Evolutionary conservation across 2,888 invertebrate genomes (phyloP).

Genomic region (Falcaria lacertinaria): DNA sequence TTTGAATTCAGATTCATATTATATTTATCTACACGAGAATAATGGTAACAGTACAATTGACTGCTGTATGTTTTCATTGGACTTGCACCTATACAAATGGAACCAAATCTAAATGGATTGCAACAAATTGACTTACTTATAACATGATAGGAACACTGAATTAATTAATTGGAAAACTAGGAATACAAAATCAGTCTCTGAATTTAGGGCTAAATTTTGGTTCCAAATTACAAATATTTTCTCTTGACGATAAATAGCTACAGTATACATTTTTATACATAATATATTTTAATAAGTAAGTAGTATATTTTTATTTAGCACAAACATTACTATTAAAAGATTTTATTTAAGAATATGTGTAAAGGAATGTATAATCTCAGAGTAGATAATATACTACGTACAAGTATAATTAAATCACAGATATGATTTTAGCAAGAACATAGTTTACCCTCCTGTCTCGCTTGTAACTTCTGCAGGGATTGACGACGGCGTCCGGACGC

Average conservation of each 20-base stretch:
- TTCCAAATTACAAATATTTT: not conserved
- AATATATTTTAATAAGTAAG: conserved; percentile 10
- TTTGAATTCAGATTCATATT: no score
- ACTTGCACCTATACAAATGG: no score
- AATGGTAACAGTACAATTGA: no score
- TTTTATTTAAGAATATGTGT: conserved; percentile 10
- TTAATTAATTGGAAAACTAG: not conserved
- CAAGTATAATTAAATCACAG: conserved; percentile 44
- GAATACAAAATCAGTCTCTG: not conserved
- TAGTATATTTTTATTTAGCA: conserved; percentile 8
- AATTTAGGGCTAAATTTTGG: not conserved
- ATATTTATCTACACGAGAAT: no score
- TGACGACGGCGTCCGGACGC: conserved; percentile 67
- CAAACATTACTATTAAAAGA: conserved; percentile 18
- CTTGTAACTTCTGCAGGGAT: conserved; percentile 66
- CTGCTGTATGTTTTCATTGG: no score
- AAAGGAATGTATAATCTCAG: conserved; percentile 28
- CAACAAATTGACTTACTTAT: not conserved
- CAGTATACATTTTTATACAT: conserved; percentile 10
- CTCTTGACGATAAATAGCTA: not conserved
- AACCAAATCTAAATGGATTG: no score
- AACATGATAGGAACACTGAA: not conserved
- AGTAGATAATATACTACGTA: no score
- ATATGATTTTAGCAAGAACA: conserved; percentile 55
- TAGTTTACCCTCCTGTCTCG: conserved; percentile 58